phyloP scores from a whole-genome alignment of 2,888 invertebrate species.

The Nemotelus nigrinus region DNA sequence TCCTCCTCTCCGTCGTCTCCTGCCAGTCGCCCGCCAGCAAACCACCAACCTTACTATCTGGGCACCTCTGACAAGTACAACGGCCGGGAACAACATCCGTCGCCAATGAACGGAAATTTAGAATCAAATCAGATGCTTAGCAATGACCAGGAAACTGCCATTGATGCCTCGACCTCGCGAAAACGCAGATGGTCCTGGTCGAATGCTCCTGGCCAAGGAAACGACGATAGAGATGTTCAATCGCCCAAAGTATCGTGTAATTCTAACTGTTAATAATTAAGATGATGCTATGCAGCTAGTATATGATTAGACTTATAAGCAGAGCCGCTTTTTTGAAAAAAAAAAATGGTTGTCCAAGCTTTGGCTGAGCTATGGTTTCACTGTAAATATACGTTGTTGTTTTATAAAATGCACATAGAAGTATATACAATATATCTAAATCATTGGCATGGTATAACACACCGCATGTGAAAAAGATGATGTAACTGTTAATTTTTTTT shows the following conservation, averaged over 20 bases:
- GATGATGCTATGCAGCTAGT: no score
- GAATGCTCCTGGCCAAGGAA: slow-evolving; percentile 65
- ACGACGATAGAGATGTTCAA: slow-evolving; percentile 58
- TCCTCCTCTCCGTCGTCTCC: slow-evolving; percentile 51
- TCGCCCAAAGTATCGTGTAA: background rate
- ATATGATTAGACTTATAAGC: no score
- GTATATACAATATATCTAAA: no score
- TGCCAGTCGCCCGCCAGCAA: slow-evolving; percentile 51
- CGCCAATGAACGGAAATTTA: slow-evolving; percentile 29
- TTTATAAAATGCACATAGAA: no score
- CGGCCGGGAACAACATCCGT: slow-evolving; percentile 1
- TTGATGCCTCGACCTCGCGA: slow-evolving; percentile 58
- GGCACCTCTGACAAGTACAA: slow-evolving; percentile 47
- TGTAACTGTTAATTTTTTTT: no score
- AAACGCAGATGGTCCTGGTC: slow-evolving; percentile 64
- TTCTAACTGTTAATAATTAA: slow-evolving; percentile 19
- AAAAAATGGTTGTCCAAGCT: no score
- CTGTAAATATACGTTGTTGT: no score
- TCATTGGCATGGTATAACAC: no score
- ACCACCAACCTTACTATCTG: slow-evolving; percentile 52
- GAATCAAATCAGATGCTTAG: background rate
- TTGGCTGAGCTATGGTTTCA: no score
- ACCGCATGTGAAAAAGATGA: no score
- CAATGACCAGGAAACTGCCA: slow-evolving; percentile 48
- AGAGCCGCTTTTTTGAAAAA: no score